These are phyloP conservation scores for Caenorhabditis tropicalis DNA, from an alignment of 1,140 invertebrate genomes.

Conservation along the genomic window DNA sequence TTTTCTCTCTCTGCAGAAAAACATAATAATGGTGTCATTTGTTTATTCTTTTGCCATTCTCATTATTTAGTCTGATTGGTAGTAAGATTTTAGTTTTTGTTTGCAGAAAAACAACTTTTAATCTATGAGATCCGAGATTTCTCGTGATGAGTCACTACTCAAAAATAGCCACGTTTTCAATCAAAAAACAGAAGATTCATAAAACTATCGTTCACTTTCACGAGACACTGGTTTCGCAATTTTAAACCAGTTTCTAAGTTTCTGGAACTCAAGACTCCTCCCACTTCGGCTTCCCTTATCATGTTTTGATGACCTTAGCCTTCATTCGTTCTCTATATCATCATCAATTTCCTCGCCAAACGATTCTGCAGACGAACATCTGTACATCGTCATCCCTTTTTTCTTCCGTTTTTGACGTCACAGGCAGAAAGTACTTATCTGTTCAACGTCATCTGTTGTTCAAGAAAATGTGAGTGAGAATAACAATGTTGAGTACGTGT, in stretches of 20 bases:
- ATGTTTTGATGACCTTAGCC: neutral
- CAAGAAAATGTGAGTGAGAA: neutral
- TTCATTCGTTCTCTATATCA: no score
- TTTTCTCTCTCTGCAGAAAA: neutral
- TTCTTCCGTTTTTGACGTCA: neutral
- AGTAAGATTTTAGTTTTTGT: neutral
- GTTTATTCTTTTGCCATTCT: neutral
- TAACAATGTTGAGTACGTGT: neutral
- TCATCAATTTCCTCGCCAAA: slow-evolving; percentile 20
- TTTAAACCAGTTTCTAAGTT: no score
- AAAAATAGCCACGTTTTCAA: no score
- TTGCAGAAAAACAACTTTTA: no score
- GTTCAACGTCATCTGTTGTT: slow-evolving; percentile 31
- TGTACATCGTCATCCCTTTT: neutral
- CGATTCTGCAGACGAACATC: neutral
- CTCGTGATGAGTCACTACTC: no score
- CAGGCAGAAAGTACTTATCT: slow-evolving; percentile 3
- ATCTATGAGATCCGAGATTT: no score
- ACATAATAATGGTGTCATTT: neutral
- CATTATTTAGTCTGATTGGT: neutral
- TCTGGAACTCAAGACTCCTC: no score
- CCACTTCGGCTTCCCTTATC: neutral
- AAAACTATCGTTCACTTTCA: no score
- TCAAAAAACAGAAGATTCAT: no score
- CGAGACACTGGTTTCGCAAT: no score